phyloP scores from a whole-genome alignment of 2,113 vertebrate genomes.

The Coreoperca whiteheadi region DNA sequence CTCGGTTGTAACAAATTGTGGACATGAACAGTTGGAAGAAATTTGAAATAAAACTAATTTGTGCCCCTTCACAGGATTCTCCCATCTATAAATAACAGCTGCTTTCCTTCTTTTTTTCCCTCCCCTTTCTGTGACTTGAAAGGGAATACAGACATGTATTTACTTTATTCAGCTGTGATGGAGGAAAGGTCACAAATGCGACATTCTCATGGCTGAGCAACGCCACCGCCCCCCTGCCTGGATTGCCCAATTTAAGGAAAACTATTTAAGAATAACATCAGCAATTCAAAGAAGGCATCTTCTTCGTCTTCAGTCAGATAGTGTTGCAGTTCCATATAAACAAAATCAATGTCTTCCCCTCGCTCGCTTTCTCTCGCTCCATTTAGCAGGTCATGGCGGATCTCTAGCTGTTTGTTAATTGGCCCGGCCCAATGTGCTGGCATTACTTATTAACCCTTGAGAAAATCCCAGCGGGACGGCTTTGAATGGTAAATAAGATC shows the following conservation, averaged over 20 bases:
- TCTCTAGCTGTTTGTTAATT: constrained; percentile 65
- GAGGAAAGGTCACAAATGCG: not conserved
- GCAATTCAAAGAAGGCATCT: constrained; percentile 7
- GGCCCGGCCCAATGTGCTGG: constrained; percentile 24
- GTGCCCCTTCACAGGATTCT: not conserved
- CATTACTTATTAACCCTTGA: constrained; percentile 66
- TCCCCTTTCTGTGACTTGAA: not conserved
- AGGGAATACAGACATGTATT: not conserved
- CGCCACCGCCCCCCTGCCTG: not conserved
- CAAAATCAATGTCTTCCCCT: constrained; percentile 52
- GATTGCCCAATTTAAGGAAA: constrained; percentile 8
- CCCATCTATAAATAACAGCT: not conserved
- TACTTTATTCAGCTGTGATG: constrained; percentile 5
- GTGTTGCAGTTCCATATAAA: constrained; percentile 28
- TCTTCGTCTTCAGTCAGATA: constrained; percentile 6
- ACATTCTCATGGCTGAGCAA: not conserved
- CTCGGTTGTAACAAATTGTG: not conserved
- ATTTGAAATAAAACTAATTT: not conserved
- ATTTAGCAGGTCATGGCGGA: constrained; percentile 51
- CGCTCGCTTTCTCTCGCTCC: constrained; percentile 24
- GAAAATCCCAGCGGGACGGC: constrained; percentile 50
- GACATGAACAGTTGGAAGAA: not conserved
- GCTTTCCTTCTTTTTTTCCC: not conserved
- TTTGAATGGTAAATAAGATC: constrained; percentile 43
- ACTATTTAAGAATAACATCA: constrained; percentile 41